Evolutionary conservation across 2,113 vertebrate genomes (phyloP), one percentile per base, ranked within the genome.

Genomic region (Bufo gargarizans): DNA sequence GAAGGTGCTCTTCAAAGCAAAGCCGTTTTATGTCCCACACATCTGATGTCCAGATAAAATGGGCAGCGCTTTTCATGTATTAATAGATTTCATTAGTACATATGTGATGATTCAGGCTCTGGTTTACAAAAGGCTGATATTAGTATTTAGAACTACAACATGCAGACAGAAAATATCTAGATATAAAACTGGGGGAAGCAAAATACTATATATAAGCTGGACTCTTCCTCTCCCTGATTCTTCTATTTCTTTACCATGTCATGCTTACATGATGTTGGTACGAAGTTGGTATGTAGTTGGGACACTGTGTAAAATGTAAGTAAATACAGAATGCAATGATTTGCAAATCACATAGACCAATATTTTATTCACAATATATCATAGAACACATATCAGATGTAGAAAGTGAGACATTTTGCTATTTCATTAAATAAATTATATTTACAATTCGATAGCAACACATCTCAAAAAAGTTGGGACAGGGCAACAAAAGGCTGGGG

Each of bases 1-100:
- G 4, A 59, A 58, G 69, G 17, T 77, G 56, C 43, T 77, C 72
- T 86, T 77, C 84, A 86, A 72, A 85, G 71, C 5, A 77, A 63
- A 77, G 56, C 58, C 47, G 56, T n/a, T 63, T 45, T 6, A 50
- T 58, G 77, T 86, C 58, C 47, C 45, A 65, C 84, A 86, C 72
- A 77, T 86, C 56, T 86, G 84, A 86, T 77, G 84, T 59, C 83
- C 83, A 76, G 69, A 74, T 47, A 71, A 69, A 84, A 84, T 69
- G n/a, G 65, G 17, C 81, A 74, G 45, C 55, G 56, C 71, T 74
- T 59, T 76, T 85, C 69, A 59, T 58, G 53, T 76, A 65, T 85
- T 53, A 67, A 85, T 76, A 59, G 14, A 43, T 85, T 72, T 74
- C 82, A 85, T 74, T 85, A 85, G 50, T 55, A 47, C 22, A 43